phyloP scores from a whole-genome alignment of 2,888 invertebrate genomes.

The Pocota personata region DNA sequence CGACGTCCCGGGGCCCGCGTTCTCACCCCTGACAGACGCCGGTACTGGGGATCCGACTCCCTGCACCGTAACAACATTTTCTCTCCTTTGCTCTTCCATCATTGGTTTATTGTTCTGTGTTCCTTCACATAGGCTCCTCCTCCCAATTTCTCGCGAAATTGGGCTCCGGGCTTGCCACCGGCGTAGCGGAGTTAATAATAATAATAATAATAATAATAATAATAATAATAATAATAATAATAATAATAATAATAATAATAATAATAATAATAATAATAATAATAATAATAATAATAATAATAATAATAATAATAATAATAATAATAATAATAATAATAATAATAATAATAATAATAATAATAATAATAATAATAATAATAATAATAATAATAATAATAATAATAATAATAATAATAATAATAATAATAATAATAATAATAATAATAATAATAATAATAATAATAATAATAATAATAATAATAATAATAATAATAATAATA shows the following conservation, averaged over 20 bases:
- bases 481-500: constrained; percentile 19
- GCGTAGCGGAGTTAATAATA: no score
- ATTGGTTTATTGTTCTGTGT: no score
- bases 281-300: constrained; percentile 21
- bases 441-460: constrained; percentile 15
- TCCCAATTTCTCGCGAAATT: no score
- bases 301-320: constrained; percentile 23
- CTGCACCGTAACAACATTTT: no score
- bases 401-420: constrained; percentile 3
- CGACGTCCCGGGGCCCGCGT: no score
- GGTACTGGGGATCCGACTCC: no score
- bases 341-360: constrained; percentile 10
- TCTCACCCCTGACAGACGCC: no score
- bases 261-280: constrained; percentile 15
- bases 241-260: constrained; percentile 18
- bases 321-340: constrained; percentile 15
- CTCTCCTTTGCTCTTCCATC: no score
- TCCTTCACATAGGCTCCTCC: no score
- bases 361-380: constrained; percentile 16
- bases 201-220: constrained; percentile 12
- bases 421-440: constrained; percentile 8
- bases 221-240: constrained; percentile 12
- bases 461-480: constrained; percentile 6
- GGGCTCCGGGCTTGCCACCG: no score
- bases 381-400: constrained; percentile 20